Evolutionary conservation across 2,797 vertebrate genomes (phyloP).

Genomic region (Helostoma temminkii): DNA sequence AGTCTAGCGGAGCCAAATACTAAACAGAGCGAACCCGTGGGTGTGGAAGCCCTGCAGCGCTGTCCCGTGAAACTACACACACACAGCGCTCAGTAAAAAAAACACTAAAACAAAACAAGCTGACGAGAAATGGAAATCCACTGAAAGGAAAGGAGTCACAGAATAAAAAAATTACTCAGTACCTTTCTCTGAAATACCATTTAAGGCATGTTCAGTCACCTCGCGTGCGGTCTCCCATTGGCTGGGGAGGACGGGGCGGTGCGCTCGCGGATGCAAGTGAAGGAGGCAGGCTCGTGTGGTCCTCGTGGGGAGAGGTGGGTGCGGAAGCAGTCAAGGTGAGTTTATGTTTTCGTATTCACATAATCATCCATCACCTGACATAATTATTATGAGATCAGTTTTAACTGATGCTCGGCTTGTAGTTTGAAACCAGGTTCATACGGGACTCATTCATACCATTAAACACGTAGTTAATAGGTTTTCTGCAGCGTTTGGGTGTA

Average conservation of each 20-base stretch:
- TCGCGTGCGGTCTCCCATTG: conserved; percentile 89
- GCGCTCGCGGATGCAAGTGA: conserved; percentile 55
- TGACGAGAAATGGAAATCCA: conserved; percentile 57
- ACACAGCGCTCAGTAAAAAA: background rate
- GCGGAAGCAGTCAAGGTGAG: conserved; percentile 15
- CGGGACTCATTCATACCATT: background rate
- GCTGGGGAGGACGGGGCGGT: conserved; percentile 79
- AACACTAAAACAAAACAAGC: conserved; percentile 32
- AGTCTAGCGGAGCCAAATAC: conserved; percentile 37
- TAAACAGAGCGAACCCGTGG: conserved; percentile 23
- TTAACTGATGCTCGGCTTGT: background rate
- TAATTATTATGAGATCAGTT: background rate
- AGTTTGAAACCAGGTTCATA: background rate
- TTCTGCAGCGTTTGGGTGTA: conserved; percentile 14
- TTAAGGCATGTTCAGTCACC: conserved; percentile 90
- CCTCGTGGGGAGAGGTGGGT: conserved; percentile 23
- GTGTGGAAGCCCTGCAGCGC: conserved; percentile 19
- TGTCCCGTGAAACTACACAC: conserved; percentile 1
- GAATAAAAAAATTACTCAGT: conserved; percentile 80
- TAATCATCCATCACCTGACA: background rate
- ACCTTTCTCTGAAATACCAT: conserved; percentile 84
- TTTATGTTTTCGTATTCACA: background rate
- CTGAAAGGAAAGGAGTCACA: conserved; percentile 72
- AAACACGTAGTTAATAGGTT: background rate
- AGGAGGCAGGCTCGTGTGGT: conserved; percentile 47